Evolutionary conservation across 2,888 invertebrate species (phyloP).

Genomic region (Aromia moschata): DNA sequence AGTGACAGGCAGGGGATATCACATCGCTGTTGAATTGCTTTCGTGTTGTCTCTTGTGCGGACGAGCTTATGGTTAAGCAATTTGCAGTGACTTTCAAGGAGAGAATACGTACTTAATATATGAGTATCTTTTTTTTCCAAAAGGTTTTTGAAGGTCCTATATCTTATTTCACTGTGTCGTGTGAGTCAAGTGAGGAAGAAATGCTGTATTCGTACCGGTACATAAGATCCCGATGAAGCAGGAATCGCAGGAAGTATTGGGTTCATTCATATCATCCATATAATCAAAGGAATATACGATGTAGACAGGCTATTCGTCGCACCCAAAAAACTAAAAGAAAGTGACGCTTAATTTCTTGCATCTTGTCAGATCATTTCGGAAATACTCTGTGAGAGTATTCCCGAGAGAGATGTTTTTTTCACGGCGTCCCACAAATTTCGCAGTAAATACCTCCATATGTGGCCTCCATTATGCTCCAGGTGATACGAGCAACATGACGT

Average conservation of each 20-base stretch:
- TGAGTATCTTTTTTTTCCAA: not conserved
- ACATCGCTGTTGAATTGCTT: not conserved
- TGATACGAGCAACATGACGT: not conserved
- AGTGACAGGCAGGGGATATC: not conserved
- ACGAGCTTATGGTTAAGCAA: not conserved
- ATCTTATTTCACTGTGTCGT: not conserved
- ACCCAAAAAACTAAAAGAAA: no score
- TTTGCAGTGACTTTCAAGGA: no score
- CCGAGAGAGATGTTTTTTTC: not conserved
- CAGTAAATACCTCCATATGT: not conserved
- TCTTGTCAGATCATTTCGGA: no score
- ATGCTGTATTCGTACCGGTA: not conserved
- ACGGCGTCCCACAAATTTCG: not conserved
- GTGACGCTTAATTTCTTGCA: no score
- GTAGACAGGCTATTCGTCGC: not conserved
- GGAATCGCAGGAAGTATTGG: not conserved
- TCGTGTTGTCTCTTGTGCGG: not conserved
- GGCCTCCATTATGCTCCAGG: no score
- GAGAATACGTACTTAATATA: no score
- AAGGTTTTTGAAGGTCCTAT: not conserved
- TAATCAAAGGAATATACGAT: not conserved
- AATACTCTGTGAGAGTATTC: no score
- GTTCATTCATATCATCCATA: not conserved
- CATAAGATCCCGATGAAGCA: not conserved
- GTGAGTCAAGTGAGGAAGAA: not conserved